These are phyloP conservation scores for Cheilosia variabilis DNA, from an alignment of 2,888 invertebrate genomes.

Conservation along the genomic window DNA sequence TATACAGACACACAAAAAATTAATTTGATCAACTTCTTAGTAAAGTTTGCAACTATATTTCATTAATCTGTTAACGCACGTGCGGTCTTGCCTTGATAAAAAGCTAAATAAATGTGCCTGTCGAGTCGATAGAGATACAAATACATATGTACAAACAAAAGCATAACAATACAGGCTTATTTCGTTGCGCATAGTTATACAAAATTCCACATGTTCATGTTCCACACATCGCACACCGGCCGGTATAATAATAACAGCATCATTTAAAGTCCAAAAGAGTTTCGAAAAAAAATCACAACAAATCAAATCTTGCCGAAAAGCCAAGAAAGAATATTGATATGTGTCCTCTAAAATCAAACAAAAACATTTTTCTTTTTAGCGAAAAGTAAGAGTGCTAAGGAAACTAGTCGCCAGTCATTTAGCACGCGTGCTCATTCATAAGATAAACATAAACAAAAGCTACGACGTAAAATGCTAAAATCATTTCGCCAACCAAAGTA, in stretches of 20 bases:
- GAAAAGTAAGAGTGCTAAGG: not conserved
- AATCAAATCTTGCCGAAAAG: conserved; percentile 9
- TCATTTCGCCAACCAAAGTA: conserved; percentile 25
- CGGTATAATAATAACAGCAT: not conserved
- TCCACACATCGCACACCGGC: conserved; percentile 18
- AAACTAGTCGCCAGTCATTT: not conserved
- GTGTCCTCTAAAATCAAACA: not conserved
- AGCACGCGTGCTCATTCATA: not conserved
- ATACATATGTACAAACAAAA: too few relatives aligned
- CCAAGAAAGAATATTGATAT: not conserved
- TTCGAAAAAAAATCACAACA: conserved; percentile 4
- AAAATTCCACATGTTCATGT: not conserved
- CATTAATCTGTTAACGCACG: too few relatives aligned
- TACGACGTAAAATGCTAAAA: conserved; percentile 23
- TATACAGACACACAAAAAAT: too few relatives aligned
- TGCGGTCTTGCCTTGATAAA: too few relatives aligned
- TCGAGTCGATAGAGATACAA: too few relatives aligned
- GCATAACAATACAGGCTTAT: too few relatives aligned
- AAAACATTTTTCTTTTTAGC: not conserved
- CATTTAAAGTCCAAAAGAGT: not conserved
- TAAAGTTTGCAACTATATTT: too few relatives aligned
- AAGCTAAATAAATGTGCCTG: too few relatives aligned
- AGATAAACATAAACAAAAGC: conserved; percentile 32
- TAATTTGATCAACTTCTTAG: too few relatives aligned
- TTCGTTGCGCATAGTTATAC: not conserved